Evolutionary conservation across 2,113 vertebrate species (phyloP).

Genomic region (Rhynchomys soricoides): DNA sequence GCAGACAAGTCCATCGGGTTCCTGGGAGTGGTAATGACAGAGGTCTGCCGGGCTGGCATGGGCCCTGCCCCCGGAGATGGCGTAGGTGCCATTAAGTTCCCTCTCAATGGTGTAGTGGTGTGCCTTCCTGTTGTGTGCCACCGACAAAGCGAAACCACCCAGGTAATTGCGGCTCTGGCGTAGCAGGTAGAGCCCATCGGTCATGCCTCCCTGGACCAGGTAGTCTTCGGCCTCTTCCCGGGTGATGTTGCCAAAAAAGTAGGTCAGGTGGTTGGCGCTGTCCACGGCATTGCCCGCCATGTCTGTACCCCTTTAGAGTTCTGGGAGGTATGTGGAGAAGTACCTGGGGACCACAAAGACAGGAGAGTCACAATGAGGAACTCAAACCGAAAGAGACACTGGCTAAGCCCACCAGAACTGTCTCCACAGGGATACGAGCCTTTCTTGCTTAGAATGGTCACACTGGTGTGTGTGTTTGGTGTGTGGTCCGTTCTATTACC

Average conservation of each 20-base stretch:
- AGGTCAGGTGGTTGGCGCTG: slow-evolving; percentile 88
- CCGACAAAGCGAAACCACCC: slow-evolving; percentile 94
- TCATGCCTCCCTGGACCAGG: slow-evolving; percentile 89
- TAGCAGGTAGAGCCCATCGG: slow-evolving; percentile 91
- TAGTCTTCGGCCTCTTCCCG: slow-evolving; percentile 95
- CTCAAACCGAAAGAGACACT: fast-evolving
- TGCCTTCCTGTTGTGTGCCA: slow-evolving; percentile 87
- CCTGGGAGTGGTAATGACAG: slow-evolving; percentile 93
- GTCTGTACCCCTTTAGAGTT: not conserved
- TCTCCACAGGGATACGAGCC: fast-evolving
- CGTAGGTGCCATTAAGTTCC: slow-evolving; percentile 91
- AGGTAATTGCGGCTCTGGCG: slow-evolving; percentile 96
- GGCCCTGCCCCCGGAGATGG: slow-evolving; percentile 93
- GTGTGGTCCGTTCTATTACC: not conserved
- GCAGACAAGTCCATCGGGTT: slow-evolving; percentile 93
- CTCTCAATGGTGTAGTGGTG: slow-evolving; percentile 98
- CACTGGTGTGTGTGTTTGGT: not conserved
- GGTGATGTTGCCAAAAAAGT: slow-evolving; percentile 97
- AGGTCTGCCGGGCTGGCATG: slow-evolving; percentile 91
- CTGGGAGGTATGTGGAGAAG: not conserved
- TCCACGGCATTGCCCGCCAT: slow-evolving; percentile 85
- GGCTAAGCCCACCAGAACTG: not conserved
- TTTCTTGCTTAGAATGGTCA: fast-evolving
- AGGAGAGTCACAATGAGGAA: not conserved
- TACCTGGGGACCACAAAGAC: not conserved